Percentiles rank a stretch among this genome's conserved stretches.
Evolutionary conservation across 2,797 vertebrate species (phyloP).

Genomic region (Melanotaenia parkinsoni): DNA sequence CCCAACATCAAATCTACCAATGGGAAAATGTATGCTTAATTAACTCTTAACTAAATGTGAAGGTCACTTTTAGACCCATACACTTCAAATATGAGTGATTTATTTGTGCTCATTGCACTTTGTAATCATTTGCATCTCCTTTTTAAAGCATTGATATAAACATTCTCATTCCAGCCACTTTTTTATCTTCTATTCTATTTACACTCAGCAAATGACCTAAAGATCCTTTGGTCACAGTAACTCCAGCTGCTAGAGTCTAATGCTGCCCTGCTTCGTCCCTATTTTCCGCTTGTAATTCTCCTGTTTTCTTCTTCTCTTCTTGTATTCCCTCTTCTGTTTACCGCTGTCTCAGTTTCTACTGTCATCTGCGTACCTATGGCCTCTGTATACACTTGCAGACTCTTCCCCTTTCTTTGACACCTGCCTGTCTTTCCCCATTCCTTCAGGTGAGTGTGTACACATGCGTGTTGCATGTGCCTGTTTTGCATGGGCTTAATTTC

Average conservation of each 20-base stretch:
- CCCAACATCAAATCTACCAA: neutral
- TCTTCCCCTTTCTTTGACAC: constrained; percentile 62
- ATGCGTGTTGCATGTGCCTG: constrained; percentile 5
- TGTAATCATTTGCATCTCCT: constrained; percentile 15
- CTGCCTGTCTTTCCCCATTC: constrained; percentile 64
- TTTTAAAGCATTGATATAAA: constrained; percentile 18
- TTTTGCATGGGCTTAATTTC: constrained; percentile 21
- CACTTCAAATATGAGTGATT: neutral
- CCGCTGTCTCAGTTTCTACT: constrained; percentile 48
- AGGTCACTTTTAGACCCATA: neutral
- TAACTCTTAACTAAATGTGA: neutral
- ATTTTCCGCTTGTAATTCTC: constrained; percentile 33
- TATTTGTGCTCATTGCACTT: neutral
- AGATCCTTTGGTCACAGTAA: constrained; percentile 13
- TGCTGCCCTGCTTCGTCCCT: constrained; percentile 31
- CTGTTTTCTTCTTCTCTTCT: constrained; percentile 37
- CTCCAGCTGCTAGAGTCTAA: constrained; percentile 16
- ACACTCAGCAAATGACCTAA: constrained; percentile 26
- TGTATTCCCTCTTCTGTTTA: constrained; percentile 14
- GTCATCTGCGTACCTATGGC: constrained; percentile 35
- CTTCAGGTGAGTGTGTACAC: constrained; percentile 72
- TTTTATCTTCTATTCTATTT: neutral
- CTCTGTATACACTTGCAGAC: constrained; percentile 62
- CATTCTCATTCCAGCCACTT: constrained; percentile 3
- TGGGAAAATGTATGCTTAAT: neutral